Conservation (phyloP, 2,797 vertebrate species). For the Strix occidentalis region DNA sequence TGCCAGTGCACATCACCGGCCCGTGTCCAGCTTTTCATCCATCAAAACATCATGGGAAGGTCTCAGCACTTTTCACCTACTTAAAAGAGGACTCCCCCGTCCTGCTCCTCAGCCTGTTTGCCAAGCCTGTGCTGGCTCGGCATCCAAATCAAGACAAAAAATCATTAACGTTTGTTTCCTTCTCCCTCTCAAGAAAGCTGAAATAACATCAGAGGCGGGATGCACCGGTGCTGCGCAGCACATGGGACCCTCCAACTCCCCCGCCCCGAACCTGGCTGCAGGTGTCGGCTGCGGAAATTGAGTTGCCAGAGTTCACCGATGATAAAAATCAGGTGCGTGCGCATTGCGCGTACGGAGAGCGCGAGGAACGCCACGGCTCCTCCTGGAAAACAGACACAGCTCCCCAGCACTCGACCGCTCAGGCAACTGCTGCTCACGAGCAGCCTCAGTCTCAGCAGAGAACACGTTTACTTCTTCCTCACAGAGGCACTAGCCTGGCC, state of each 20-base stretch:
- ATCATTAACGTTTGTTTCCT: not conserved
- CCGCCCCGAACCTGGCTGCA: too few relatives aligned
- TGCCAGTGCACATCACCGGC: too few relatives aligned
- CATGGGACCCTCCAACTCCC: not conserved
- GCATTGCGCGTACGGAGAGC: not conserved
- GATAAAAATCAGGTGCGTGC: not conserved
- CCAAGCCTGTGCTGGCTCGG: not conserved
- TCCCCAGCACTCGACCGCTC: not conserved
- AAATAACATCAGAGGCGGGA: not conserved
- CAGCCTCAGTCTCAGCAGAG: not conserved
- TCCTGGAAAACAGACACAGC: not conserved
- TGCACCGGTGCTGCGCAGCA: not conserved
- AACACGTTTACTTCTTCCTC: not conserved
- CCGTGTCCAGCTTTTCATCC: too few relatives aligned
- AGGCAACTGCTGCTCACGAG: not conserved
- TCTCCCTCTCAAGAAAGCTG: not conserved
- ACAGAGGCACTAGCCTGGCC: not conserved
- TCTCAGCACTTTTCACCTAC: not conserved
- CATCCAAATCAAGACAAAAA: not conserved
- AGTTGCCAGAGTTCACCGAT: not conserved
- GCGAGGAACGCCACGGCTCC: rapidly evolving
- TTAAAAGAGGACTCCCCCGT: not conserved
- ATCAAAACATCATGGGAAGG: not conserved
- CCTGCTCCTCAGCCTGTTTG: not conserved
- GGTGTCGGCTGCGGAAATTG: not conserved